Evolutionary conservation across 1,140 invertebrate genomes (phyloP), one percentile per base, ranked within the genome.

Genomic region (Trichogramma pretiosum): DNA sequence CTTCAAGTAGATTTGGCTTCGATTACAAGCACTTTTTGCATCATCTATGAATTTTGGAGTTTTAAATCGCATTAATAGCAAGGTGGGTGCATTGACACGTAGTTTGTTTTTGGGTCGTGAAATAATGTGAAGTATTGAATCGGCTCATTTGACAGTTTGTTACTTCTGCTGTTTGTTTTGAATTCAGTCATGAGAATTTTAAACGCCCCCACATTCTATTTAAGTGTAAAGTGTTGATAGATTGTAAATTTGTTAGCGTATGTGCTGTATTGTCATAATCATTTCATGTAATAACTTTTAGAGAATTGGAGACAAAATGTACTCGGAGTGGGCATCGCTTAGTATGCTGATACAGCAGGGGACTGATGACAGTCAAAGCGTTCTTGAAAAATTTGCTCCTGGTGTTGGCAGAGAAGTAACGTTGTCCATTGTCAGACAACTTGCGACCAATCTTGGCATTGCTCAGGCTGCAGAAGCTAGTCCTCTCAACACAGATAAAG

Each of bases 311-410:
- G 80, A 79, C 70, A 80, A 79, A 56, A 89, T 89, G 86, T 89
- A 88, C 76, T 82, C 82, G 56, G 86, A 89, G 76, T 89, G 86
- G 86, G 84, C 83, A 50, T 88, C 85, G 21, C 66, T 89, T 55
- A 84, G 79, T 50, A 68, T 79, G 54, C 70, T 81, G 42, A 81
- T 86, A 30, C 77, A 79, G 55, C 75, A 78, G 56, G 78, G 77
- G 56, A 76, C 80, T 60, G 63, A 80, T 65, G 76, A 82, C 54
- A 77, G 79, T 56, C 78, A 80, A 36, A 93, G 89, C 62, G 90
- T 94, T 2, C 72, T 96, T n/a, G 83, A 87, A 46, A 89, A 88
- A 54, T 89, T 94, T 56, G 83, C 85, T 1, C 76, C 81, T 34
- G 70, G 73, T 23, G 80, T 83, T 37, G 87, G 87, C 9, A 77